phyloP scores from a whole-genome alignment of 2,888 invertebrate genomes.

The Phengaris arion region DNA sequence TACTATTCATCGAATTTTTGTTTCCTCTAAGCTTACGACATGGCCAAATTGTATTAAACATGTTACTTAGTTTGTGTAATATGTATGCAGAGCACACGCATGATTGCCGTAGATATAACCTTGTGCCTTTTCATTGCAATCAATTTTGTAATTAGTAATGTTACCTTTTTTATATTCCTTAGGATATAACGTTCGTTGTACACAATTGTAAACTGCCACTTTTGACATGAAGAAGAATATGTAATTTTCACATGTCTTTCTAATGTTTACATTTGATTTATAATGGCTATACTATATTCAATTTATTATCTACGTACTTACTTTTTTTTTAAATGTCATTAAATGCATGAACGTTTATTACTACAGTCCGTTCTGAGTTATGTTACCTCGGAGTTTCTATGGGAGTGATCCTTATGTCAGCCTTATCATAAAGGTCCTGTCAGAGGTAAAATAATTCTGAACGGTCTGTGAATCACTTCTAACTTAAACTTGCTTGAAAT shows the following conservation, averaged over 20 bases:
- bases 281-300: neutral
- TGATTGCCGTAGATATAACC: slow-evolving; percentile 28
- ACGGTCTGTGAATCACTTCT: neutral
- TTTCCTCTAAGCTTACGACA: neutral
- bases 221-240: slow-evolving; percentile 25
- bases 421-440: too few species aligned
- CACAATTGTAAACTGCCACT: slow-evolving; percentile 29
- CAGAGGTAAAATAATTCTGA: too few species aligned
- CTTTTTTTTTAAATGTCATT: neutral
- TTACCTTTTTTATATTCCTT: slow-evolving; percentile 22
- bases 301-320: neutral
- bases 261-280: neutral
- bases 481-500: neutral
- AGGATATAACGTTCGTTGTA: slow-evolving; percentile 15
- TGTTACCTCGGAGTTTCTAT: too few species aligned
- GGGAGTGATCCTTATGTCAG: too few species aligned
- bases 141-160: slow-evolving; percentile 23
- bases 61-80: slow-evolving; percentile 3
- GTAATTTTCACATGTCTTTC: slow-evolving; percentile 9
- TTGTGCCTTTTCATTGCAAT: slow-evolving; percentile 27
- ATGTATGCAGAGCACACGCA: slow-evolving; percentile 19
- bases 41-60: neutral
- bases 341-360: neutral
- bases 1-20: neutral
- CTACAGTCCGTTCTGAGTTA: too few species aligned